phyloP scores from a whole-genome alignment of 2,888 invertebrate species.

The Pandemis cinnamomeana region DNA sequence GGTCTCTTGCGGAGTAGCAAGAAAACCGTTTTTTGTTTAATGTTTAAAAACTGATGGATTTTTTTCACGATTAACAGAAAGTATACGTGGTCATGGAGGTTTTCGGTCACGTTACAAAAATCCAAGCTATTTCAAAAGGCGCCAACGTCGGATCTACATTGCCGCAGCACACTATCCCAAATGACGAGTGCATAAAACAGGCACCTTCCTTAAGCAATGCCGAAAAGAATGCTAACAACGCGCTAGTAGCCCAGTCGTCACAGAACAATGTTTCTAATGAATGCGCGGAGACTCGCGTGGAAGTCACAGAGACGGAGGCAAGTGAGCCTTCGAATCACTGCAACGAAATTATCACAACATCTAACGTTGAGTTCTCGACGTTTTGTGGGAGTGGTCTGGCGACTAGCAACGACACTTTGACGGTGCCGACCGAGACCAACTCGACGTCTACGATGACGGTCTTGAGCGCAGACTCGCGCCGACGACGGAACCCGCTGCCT shows the following conservation, averaged over 20 bases:
- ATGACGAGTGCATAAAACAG: slow-evolving; percentile 46
- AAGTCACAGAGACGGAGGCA: slow-evolving; percentile 22
- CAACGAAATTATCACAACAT: slow-evolving; percentile 13
- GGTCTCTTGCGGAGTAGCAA: too few species aligned
- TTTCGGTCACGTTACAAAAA: slow-evolving; percentile 90
- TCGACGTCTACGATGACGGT: slow-evolving; percentile 42
- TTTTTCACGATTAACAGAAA: slow-evolving; percentile 77
- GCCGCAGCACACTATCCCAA: slow-evolving; percentile 55
- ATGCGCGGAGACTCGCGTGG: slow-evolving; percentile 19
- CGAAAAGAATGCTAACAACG: slow-evolving; percentile 53
- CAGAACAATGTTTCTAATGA: slow-evolving; percentile 30
- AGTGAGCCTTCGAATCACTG: slow-evolving; percentile 21
- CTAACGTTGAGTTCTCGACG: slow-evolving; percentile 20
- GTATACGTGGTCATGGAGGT: slow-evolving; percentile 94
- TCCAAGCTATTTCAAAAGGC: slow-evolving; percentile 87
- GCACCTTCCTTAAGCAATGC: slow-evolving; percentile 1
- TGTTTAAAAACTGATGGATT: not conserved
- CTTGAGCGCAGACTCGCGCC: slow-evolving; percentile 45
- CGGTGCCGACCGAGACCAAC: slow-evolving; percentile 29
- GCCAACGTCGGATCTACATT: slow-evolving; percentile 50
- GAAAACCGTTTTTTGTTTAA: not conserved
- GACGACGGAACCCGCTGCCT: slow-evolving; percentile 71
- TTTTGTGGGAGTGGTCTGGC: not conserved
- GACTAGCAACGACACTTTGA: slow-evolving; percentile 25
- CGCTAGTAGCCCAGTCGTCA: slow-evolving; percentile 81